phyloP scores from a whole-genome alignment of 2,888 invertebrate species.

The Strigamia transsilvanica region DNA sequence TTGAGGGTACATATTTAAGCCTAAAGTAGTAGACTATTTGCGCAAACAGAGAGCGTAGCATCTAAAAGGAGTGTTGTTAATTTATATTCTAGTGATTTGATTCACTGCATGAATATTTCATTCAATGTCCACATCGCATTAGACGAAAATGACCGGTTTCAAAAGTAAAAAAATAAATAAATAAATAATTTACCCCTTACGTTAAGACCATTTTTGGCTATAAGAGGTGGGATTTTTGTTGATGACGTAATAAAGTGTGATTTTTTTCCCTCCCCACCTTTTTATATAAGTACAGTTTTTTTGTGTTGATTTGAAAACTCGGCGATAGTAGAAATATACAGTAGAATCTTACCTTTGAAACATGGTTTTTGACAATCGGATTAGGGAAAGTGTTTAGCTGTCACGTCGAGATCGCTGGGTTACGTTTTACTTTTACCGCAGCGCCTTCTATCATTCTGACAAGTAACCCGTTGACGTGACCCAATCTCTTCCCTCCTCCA shows the following conservation, averaged over 20 bases:
- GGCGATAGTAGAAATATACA: background rate
- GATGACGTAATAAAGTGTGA: background rate
- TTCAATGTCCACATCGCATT: slow-evolving; percentile 6
- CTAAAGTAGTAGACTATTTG: slow-evolving; percentile 15
- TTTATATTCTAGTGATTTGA: slow-evolving; percentile 23
- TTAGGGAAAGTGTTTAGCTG: slow-evolving; percentile 32
- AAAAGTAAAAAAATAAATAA: background rate
- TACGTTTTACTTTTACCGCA: slow-evolving; percentile 14
- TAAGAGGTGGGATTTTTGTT: background rate
- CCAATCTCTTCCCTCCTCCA: slow-evolving; percentile 21
- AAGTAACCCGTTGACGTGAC: slow-evolving; percentile 43
- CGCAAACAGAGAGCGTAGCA: background rate
- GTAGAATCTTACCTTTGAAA: slow-evolving; percentile 6
- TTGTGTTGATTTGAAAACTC: background rate
- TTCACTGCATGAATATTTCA: slow-evolving; percentile 44
- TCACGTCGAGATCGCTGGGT: slow-evolving; percentile 13
- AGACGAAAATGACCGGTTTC: slow-evolving; percentile 17
- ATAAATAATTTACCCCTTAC: background rate
- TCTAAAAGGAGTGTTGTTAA: slow-evolving; percentile 17
- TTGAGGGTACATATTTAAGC: slow-evolving; percentile 45
- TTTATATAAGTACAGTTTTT: background rate
- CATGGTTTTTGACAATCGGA: background rate
- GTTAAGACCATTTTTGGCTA: background rate
- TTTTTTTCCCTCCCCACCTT: background rate
- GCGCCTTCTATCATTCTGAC: slow-evolving; percentile 45